Percentiles rank a stretch among this genome's conserved stretches.
phyloP scores from a whole-genome alignment of 1,140 invertebrate genomes.

The Hycleus phaleratus region DNA sequence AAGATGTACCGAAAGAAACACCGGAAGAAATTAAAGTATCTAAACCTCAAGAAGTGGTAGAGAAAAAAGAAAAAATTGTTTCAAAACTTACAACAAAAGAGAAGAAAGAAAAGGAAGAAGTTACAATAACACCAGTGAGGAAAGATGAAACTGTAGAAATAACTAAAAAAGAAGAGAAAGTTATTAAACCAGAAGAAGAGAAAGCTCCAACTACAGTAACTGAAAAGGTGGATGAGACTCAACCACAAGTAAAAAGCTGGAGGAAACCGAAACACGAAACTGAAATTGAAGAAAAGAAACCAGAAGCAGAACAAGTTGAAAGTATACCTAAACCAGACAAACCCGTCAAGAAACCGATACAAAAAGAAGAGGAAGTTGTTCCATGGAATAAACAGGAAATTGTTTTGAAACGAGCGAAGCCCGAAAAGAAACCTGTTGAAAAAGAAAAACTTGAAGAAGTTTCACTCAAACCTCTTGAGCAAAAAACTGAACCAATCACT shows the following conservation, averaged over 20 bases:
- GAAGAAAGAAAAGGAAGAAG: slow-evolving; percentile 20
- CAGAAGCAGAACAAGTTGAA: slow-evolving; percentile 19
- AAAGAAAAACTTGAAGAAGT: slow-evolving; percentile 30
- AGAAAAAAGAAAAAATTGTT: slow-evolving; percentile 9
- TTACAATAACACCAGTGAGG: slow-evolving; percentile 30
- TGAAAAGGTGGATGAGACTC: no score
- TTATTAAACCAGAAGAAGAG: slow-evolving; percentile 9
- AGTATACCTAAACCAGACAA: slow-evolving; percentile 10
- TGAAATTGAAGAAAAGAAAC: not conserved
- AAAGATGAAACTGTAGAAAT: slow-evolving; percentile 33
- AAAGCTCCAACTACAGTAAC: slow-evolving; percentile 15
- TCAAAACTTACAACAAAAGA: no score
- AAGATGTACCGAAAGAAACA: slow-evolving; percentile 21
- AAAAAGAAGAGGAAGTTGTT: slow-evolving; percentile 23
- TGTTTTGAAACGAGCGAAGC: slow-evolving; percentile 29
- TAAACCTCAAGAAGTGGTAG: slow-evolving; percentile 22
- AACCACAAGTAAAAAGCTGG: no score
- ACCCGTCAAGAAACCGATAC: slow-evolving; percentile 2
- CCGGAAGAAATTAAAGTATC: not conserved
- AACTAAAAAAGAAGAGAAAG: slow-evolving; percentile 27
- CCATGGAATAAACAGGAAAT: slow-evolving; percentile 36
- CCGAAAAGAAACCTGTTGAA: slow-evolving; percentile 31
- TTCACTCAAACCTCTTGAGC: no score
- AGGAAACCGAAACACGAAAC: no score
- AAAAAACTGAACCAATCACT: slow-evolving; percentile 24